Percentiles rank a stretch among this genome's conserved stretches.
Conservation (phyloP, 2,797 vertebrate genomes). For the Sparidentex hasta region DNA sequence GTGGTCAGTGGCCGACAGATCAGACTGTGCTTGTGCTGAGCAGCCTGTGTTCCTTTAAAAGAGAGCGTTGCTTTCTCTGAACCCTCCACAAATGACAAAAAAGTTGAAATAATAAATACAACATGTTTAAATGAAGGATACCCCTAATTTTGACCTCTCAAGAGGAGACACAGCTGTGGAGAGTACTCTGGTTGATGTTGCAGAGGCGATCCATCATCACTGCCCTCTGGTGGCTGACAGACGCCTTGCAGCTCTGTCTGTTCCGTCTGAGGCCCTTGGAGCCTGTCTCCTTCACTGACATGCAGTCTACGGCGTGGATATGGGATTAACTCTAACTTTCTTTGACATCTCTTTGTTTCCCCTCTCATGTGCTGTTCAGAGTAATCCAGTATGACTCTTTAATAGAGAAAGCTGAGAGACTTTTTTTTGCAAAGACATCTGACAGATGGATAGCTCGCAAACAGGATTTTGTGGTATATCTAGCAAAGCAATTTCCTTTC, state of each 20-base stretch:
- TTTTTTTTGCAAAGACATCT: conserved; percentile 80
- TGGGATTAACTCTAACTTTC: conserved; percentile 78
- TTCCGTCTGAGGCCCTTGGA: conserved; percentile 15
- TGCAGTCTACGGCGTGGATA: conserved; percentile 65
- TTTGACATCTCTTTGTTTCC: conserved; percentile 85
- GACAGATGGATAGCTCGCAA: conserved; percentile 84
- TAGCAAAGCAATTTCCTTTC: conserved; percentile 83
- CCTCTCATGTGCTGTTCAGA: conserved; percentile 52
- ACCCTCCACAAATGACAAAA: too few species aligned
- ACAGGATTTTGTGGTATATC: conserved; percentile 84
- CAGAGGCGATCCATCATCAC: conserved; percentile 7
- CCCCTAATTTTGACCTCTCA: not conserved
- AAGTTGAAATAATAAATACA: too few species aligned
- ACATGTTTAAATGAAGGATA: too few species aligned
- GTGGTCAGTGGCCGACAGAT: too few species aligned
- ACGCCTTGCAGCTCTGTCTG: conserved; percentile 32
- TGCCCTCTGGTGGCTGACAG: conserved; percentile 80
- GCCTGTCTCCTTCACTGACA: conserved; percentile 50
- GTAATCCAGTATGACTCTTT: conserved; percentile 66
- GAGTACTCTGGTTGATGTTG: not conserved
- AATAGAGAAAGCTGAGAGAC: conserved; percentile 78
- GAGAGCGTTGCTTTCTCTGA: too few species aligned
- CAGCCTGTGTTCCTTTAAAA: too few species aligned
- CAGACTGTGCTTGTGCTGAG: too few species aligned
- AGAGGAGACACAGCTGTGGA: not conserved